Conservation (phyloP, 2,888 invertebrate species). For the Ptychoptera albimana region DNA sequence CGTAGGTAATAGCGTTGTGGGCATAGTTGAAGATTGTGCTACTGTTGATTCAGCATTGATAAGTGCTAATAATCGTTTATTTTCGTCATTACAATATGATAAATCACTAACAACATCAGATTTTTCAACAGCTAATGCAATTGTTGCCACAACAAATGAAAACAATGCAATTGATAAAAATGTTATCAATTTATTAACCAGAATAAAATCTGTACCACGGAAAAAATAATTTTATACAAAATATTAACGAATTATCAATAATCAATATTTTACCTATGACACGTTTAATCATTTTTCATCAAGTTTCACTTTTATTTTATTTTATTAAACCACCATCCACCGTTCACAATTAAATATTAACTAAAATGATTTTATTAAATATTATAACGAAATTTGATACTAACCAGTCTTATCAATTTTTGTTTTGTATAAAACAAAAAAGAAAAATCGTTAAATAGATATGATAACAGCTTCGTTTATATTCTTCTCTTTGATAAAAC, state of each 20-base stretch:
- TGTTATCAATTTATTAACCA: conserved; percentile 25
- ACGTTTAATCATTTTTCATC: no score
- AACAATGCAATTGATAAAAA: conserved; percentile 24
- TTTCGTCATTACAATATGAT: conserved; percentile 15
- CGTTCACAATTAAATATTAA: no score
- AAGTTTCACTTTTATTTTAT: no score
- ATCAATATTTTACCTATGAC: neutral
- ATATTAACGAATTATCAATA: neutral
- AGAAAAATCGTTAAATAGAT: no score
- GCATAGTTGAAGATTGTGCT: conserved; percentile 7
- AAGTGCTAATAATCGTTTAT: conserved; percentile 15
- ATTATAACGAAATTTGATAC: no score
- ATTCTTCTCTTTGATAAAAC: no score
- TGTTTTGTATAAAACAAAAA: no score
- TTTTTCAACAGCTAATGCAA: conserved; percentile 34
- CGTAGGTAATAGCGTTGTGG: conserved; percentile 1
- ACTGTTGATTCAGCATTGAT: conserved; percentile 8
- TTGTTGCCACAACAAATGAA: conserved; percentile 36
- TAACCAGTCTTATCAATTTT: no score
- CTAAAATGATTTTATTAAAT: no score
- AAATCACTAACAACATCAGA: conserved; percentile 18
- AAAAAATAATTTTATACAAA: neutral
- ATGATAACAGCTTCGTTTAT: no score
- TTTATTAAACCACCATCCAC: no score
- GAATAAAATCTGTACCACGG: neutral